A percentile compares a stretch with the other conserved stretches of the same genome.
These are phyloP conservation scores for Frankliniella fusca DNA, from an alignment of 2,888 invertebrate genomes.

Conservation along the genomic window DNA sequence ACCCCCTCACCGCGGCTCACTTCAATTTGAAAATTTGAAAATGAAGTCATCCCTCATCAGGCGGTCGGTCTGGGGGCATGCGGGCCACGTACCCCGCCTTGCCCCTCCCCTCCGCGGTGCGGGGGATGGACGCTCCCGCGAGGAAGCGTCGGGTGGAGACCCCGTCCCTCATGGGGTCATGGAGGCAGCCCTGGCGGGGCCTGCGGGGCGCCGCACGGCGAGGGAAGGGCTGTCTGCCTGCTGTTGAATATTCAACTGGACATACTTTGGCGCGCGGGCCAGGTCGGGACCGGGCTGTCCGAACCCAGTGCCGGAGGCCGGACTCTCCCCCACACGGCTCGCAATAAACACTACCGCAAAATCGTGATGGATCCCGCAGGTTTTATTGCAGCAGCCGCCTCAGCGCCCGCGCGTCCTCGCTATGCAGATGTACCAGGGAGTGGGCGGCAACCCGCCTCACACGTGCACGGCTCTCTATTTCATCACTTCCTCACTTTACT, in stretches of 20 bases:
- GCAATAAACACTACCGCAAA: no score
- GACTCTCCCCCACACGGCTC: background rate
- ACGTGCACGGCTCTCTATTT: no score
- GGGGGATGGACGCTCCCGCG: background rate
- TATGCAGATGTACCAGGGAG: no score
- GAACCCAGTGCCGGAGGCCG: background rate
- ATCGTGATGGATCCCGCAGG: no score
- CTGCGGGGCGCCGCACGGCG: background rate
- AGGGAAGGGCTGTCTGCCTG: background rate
- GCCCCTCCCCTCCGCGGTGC: background rate
- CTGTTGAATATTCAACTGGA: conserved; percentile 1
- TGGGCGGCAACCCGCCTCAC: no score
- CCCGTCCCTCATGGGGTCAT: background rate
- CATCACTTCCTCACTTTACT: no score
- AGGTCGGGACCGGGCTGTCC: background rate
- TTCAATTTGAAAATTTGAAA: background rate
- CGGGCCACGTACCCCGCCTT: background rate
- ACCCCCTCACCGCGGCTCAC: background rate
- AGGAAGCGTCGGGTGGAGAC: background rate
- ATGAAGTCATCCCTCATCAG: background rate
- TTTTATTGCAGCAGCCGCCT: no score
- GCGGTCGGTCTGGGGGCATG: background rate
- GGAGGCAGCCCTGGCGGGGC: background rate
- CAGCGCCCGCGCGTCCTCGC: no score
- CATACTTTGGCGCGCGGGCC: background rate